Percentiles rank a stretch among this genome's conserved stretches.
Conservation (phyloP, 1,140 invertebrate species). For the Drosophila biarmipes region DNA sequence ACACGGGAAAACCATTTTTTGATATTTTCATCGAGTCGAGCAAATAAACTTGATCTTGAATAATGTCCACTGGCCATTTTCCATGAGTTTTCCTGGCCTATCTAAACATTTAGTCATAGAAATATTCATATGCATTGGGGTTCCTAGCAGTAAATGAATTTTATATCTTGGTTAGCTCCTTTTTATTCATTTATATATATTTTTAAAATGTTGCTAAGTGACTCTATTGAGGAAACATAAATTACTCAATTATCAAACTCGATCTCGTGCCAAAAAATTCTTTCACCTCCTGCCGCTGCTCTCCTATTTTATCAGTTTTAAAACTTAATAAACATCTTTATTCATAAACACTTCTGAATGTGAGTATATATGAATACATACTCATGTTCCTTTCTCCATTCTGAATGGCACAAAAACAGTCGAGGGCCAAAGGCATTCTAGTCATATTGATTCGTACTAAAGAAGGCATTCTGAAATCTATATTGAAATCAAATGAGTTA, state of each 20-base stretch:
- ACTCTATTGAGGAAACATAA: too few relatives aligned
- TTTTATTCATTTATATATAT: neutral
- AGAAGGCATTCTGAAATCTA: constrained; percentile 2
- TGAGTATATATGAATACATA: neutral
- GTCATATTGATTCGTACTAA: constrained; percentile 42
- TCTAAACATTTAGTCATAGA: too few relatives aligned
- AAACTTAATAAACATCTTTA: constrained; percentile 1
- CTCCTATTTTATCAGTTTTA: constrained; percentile 7
- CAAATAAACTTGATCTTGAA: neutral
- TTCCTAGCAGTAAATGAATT: too few relatives aligned
- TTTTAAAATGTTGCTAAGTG: too few relatives aligned
- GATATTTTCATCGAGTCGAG: neutral
- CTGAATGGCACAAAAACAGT: constrained; percentile 21
- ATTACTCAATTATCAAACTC: neutral
- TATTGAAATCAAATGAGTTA: constrained; percentile 13
- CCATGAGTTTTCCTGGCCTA: neutral
- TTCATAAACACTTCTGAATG: neutral
- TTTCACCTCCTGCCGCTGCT: neutral
- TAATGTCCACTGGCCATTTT: neutral
- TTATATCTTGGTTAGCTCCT: too few relatives aligned
- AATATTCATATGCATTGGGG: too few relatives aligned
- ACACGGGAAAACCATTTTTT: constrained; percentile 1
- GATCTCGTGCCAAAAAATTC: neutral
- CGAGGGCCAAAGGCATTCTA: constrained; percentile 24
- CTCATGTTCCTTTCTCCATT: constrained; percentile 29